phyloP scores from a whole-genome alignment of 1,140 invertebrate genomes.

The Calycopis cecrops region DNA sequence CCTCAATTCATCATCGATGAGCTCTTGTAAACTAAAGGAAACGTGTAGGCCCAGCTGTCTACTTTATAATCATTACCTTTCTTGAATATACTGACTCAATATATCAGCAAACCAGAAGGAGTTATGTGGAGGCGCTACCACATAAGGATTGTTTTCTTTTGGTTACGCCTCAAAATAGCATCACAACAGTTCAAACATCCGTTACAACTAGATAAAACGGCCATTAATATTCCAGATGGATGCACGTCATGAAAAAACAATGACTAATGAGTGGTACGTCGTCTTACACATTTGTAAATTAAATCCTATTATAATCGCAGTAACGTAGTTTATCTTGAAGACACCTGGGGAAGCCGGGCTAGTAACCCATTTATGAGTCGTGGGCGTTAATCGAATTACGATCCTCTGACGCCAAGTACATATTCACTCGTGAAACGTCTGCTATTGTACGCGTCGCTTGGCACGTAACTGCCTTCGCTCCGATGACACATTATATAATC shows the following conservation, averaged over 20 bases:
- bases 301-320: neutral
- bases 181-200: neutral
- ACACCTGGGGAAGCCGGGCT: conserved; percentile 44
- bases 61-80: no score
- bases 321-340: neutral
- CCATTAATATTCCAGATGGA: neutral
- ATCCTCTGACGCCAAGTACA: conserved; percentile 39
- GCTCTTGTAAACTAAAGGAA: no score
- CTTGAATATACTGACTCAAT: no score
- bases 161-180: no score
- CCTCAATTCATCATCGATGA: no score
- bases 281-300: conserved; percentile 6
- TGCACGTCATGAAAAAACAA: conserved; percentile 1
- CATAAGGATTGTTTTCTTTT: no score
- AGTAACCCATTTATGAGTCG: conserved; percentile 63
- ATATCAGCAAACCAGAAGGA: no score
- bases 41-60: no score
- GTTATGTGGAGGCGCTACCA: no score
- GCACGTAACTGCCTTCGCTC: conserved; percentile 25
- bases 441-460: conserved; percentile 29
- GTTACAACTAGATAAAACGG: conserved; percentile 1
- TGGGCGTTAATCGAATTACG: conserved; percentile 65
- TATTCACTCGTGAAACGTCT: conserved; percentile 33
- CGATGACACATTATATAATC: conserved; percentile 31
- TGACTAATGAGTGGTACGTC: neutral